phyloP scores from a whole-genome alignment of 2,797 vertebrate species.

The Gadopsis marmoratus region DNA sequence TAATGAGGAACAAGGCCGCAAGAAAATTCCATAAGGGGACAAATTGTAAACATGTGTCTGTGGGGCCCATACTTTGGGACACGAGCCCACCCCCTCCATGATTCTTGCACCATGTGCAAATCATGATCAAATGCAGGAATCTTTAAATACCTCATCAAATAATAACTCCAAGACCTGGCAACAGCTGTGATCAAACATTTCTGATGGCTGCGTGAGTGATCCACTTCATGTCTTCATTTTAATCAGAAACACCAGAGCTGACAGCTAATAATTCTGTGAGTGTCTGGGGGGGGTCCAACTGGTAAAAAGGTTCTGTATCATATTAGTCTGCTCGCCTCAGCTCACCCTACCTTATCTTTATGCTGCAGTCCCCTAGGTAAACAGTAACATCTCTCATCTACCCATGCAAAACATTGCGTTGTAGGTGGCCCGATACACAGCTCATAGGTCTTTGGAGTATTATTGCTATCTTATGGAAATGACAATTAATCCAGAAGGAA shows the following conservation, averaged over 20 bases:
- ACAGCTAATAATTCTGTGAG: constrained; percentile 60
- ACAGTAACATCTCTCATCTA: constrained; percentile 49
- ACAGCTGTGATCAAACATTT: constrained; percentile 63
- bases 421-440: constrained; percentile 65
- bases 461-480: constrained; percentile 69
- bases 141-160: constrained; percentile 71
- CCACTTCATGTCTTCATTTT: constrained; percentile 58
- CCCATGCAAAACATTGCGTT: constrained; percentile 34
- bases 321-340: constrained; percentile 65
- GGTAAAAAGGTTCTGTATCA: constrained; percentile 55
- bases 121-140: constrained; percentile 74
- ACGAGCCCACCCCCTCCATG: constrained; percentile 50
- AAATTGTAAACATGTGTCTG: constrained; percentile 86
- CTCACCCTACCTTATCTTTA: constrained; percentile 57
- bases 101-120: constrained; percentile 70
- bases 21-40: constrained; percentile 80
- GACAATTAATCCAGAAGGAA: constrained; percentile 67
- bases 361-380: constrained; percentile 47
- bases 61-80: constrained; percentile 72
- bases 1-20: constrained; percentile 82
- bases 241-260: constrained; percentile 69
- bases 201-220: constrained; percentile 56
- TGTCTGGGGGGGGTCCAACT: constrained; percentile 49
- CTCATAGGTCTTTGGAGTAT: constrained; percentile 54
- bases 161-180: constrained; percentile 66